Evolutionary conservation across 2,888 invertebrate species (phyloP).

Genomic region (Phrixothrix hirtus): DNA sequence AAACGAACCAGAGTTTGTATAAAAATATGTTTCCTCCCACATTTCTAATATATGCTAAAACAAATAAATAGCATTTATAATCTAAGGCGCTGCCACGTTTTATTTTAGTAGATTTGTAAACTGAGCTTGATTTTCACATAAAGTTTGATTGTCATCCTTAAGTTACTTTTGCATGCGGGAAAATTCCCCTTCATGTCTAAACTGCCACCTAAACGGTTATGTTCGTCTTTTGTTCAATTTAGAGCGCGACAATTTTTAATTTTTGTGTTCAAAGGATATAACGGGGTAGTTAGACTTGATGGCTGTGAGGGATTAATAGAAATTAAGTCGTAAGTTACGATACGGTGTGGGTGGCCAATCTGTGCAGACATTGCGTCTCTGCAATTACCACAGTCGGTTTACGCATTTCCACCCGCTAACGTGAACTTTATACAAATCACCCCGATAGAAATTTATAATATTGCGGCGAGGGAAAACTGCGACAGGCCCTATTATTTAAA

Average conservation of each 20-base stretch:
- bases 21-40: too few species aligned
- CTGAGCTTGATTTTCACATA: slow-evolving; percentile 9
- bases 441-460: slow-evolving; percentile 42
- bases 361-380: slow-evolving; percentile 30
- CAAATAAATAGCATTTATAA: too few species aligned
- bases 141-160: slow-evolving; percentile 18
- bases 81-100: too few species aligned
- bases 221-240: slow-evolving; percentile 40
- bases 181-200: slow-evolving; percentile 28
- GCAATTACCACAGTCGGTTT: slow-evolving; percentile 39
- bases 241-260: slow-evolving; percentile 40
- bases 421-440: slow-evolving; percentile 49
- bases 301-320: slow-evolving; percentile 41
- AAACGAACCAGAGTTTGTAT: too few species aligned
- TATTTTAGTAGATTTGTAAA: background rate
- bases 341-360: slow-evolving; percentile 30
- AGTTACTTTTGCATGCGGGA: slow-evolving; percentile 15
- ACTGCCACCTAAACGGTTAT: slow-evolving; percentile 36
- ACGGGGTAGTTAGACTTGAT: slow-evolving; percentile 39
- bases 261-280: slow-evolving; percentile 41
- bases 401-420: slow-evolving; percentile 47
- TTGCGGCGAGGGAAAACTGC: slow-evolving; percentile 30
- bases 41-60: too few species aligned
- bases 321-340: slow-evolving; percentile 43
- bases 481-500: slow-evolving; percentile 38